Percentiles rank a stretch among this genome's conserved stretches.
Evolutionary conservation across 2,888 invertebrate species (phyloP).

Genomic region (Hyles lineata): DNA sequence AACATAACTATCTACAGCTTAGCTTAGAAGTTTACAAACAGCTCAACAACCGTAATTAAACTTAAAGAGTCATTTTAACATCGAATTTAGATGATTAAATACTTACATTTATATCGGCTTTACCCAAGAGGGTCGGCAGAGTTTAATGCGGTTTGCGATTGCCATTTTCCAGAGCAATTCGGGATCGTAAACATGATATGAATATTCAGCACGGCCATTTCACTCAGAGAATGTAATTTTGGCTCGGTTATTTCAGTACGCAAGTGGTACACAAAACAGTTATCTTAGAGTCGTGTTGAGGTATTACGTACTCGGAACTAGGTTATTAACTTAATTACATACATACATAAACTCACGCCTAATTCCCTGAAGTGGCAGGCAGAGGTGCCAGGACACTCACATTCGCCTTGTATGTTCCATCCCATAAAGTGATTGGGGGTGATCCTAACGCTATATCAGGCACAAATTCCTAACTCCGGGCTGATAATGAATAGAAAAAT

Average conservation of each 20-base stretch:
- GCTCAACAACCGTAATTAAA: neutral
- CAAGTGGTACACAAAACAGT: neutral
- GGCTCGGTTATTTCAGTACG: neutral
- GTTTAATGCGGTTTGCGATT: slow-evolving; percentile 11
- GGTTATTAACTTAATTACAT: no score
- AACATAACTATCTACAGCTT: no score
- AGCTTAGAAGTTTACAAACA: no score
- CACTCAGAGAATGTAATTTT: slow-evolving; percentile 7
- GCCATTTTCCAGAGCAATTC: slow-evolving; percentile 10
- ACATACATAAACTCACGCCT: no score
- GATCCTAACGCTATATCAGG: no score
- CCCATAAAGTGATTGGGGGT: no score
- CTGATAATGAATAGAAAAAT: no score
- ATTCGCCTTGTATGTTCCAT: no score
- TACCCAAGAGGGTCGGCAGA: slow-evolving; percentile 7
- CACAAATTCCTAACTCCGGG: no score
- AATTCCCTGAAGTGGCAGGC: no score
- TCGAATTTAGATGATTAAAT: neutral
- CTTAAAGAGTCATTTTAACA: neutral
- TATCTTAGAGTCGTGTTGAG: neutral
- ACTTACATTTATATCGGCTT: neutral
- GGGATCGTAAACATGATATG: slow-evolving; percentile 13
- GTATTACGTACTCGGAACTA: neutral
- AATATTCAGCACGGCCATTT: slow-evolving; percentile 8
- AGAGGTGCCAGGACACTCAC: no score